Evolutionary conservation across 2,797 vertebrate species (phyloP).

Genomic region (Nothura maculosa): DNA sequence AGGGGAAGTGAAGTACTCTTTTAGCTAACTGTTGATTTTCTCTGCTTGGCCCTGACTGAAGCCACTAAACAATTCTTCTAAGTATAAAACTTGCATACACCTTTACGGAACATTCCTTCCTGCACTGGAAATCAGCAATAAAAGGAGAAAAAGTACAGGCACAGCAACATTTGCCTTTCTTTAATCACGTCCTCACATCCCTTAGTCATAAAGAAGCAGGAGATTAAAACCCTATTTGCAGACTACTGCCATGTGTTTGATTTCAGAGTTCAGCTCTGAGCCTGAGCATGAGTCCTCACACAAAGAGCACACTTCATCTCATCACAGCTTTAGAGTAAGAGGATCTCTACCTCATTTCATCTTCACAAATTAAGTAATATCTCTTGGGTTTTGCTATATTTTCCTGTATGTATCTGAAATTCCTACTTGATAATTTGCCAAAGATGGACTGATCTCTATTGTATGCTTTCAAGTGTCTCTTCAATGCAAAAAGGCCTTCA

Average conservation of each 20-base stretch:
- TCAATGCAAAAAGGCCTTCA: not conserved
- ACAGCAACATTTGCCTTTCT: not conserved
- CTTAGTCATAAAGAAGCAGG: fast-evolving
- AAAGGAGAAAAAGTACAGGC: not conserved
- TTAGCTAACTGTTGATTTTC: not conserved
- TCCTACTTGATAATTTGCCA: not conserved
- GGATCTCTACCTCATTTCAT: fast-evolving
- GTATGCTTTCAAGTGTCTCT: not conserved
- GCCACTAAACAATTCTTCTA: not conserved
- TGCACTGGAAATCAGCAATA: not conserved
- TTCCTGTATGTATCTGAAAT: not conserved
- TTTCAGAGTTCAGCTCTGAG: not conserved
- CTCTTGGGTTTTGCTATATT: not conserved
- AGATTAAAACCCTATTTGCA: not conserved
- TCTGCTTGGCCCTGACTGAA: not conserved
- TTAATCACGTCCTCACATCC: not conserved
- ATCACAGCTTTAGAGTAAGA: not conserved
- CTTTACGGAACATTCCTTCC: not conserved
- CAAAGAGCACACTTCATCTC: not conserved
- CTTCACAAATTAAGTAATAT: not conserved
- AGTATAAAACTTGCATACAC: not conserved
- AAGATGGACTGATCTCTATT: not conserved
- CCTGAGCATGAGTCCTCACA: fast-evolving
- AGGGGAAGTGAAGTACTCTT: not conserved
- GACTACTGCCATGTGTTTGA: not conserved